Conservation (phyloP, 2,113 vertebrate species). For the Malurus melanocephalus region DNA sequence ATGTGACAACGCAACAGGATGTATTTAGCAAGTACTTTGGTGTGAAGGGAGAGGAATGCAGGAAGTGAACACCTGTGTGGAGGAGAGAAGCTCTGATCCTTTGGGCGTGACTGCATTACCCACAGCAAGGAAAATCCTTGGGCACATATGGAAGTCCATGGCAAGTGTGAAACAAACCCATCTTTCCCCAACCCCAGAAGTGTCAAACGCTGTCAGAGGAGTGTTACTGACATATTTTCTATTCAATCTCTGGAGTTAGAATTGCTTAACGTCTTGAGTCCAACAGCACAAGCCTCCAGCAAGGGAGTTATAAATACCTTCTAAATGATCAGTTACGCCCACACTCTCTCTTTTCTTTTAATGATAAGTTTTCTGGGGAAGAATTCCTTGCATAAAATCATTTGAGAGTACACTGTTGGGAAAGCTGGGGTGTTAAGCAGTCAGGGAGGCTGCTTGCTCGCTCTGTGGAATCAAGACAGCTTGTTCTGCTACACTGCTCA, state of each 20-base stretch:
- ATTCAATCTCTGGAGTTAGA: neutral
- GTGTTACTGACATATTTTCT: neutral
- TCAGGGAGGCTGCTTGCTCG: neutral
- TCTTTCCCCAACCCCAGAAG: neutral
- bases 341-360: neutral
- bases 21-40: neutral
- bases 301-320: constrained; percentile 12
- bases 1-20: neutral
- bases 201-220: neutral
- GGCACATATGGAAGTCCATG: neutral
- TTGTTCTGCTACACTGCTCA: accelerated
- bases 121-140: neutral
- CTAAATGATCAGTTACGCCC: neutral
- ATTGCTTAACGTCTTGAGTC: neutral
- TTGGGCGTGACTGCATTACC: neutral
- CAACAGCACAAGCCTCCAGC: neutral
- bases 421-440: neutral
- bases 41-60: neutral
- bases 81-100: neutral
- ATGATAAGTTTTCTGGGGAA: neutral
- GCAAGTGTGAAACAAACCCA: neutral
- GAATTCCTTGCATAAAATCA: neutral
- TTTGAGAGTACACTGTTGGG: neutral
- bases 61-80: neutral
- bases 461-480: neutral